Evolutionary conservation across 2,888 invertebrate genomes (phyloP).

Genomic region (Micoletzkya japonica): DNA sequence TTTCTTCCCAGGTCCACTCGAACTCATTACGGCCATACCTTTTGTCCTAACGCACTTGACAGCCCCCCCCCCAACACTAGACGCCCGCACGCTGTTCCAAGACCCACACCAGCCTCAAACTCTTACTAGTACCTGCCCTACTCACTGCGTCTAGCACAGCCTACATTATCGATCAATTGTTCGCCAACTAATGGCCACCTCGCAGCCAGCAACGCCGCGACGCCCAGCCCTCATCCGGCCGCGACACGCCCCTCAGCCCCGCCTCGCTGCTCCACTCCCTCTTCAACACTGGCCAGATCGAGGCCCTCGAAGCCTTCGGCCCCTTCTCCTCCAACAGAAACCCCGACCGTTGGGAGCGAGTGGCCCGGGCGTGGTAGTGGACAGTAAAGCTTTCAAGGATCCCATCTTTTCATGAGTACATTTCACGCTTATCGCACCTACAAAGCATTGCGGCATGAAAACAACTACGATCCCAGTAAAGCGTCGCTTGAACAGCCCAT

Average conservation of each 20-base stretch:
- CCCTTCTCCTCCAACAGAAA: conserved; percentile 17
- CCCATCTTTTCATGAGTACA: no score
- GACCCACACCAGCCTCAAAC: background rate
- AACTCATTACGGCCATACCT: no score
- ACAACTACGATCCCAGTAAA: background rate
- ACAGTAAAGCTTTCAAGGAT: no score
- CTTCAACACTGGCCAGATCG: conserved; percentile 19
- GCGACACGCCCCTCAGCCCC: conserved; percentile 3
- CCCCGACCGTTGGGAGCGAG: background rate
- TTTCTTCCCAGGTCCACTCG: no score
- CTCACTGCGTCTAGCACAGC: conserved; percentile 2
- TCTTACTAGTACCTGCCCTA: background rate
- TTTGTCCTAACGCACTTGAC: no score
- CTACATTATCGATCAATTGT: background rate
- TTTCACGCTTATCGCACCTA: background rate
- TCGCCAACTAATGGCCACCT: background rate
- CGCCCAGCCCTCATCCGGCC: background rate
- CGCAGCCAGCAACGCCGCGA: background rate
- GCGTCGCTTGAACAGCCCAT: no score
- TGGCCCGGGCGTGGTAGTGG: conserved; percentile 24
- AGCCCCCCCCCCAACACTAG: no score
- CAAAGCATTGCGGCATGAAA: background rate
- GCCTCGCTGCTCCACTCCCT: conserved; percentile 11
- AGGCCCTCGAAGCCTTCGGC: conserved; percentile 15
- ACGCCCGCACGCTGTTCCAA: no score